phyloP scores from a whole-genome alignment of 1,140 invertebrate species.

The Varroa destructor region DNA sequence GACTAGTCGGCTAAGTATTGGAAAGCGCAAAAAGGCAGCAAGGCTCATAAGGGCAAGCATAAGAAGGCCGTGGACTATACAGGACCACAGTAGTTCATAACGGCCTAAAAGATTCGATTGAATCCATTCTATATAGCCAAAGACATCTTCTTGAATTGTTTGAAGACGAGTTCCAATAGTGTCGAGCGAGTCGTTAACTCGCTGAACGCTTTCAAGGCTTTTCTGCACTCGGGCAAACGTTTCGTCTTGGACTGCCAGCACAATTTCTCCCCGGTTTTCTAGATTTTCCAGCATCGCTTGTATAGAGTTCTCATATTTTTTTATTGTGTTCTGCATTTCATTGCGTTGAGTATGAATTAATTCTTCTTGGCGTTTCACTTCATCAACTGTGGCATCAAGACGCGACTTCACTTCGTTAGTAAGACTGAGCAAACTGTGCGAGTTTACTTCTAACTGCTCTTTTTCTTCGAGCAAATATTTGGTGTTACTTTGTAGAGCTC shows the following conservation, averaged over 20 bases:
- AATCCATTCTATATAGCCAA: not conserved
- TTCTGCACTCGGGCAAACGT: not conserved
- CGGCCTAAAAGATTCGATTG: not conserved
- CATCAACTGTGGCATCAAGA: slow-evolving; percentile 4
- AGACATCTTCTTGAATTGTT: not conserved
- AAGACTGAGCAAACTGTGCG: not conserved
- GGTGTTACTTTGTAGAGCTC: not conserved
- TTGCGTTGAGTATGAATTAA: slow-evolving; percentile 6
- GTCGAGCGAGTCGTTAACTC: slow-evolving; percentile 11
- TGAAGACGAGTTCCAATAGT: not conserved
- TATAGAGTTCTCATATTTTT: not conserved
- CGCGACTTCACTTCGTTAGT: not conserved
- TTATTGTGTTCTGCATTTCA: slow-evolving; percentile 1
- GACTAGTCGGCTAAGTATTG: not conserved
- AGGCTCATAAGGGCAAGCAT: slow-evolving; percentile 12
- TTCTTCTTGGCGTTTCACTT: not conserved
- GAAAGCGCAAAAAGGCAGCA: not conserved
- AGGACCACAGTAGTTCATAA: not conserved
- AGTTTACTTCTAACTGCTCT: not conserved
- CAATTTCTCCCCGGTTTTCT: not conserved
- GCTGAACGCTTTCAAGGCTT: not conserved
- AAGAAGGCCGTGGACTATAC: not conserved
- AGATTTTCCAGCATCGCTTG: not conserved
- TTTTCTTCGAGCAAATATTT: too few relatives aligned
- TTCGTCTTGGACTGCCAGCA: not conserved